phyloP scores from a whole-genome alignment of 2,888 invertebrate genomes.

The Dicyrtomina minuta region DNA sequence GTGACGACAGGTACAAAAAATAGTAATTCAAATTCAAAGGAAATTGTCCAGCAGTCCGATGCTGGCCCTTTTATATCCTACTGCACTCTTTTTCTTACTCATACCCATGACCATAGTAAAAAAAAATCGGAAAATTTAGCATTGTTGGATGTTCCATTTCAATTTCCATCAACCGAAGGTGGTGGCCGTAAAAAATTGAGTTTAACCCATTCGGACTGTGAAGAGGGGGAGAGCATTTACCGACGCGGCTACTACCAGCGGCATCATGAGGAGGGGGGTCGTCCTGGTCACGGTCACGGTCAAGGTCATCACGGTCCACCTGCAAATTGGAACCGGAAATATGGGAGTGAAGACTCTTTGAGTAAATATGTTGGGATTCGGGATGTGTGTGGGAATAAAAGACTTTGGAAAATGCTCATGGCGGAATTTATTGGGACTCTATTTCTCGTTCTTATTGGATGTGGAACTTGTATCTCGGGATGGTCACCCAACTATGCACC shows the following conservation, averaged over 20 bases:
- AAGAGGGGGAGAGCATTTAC: slow-evolving; percentile 15
- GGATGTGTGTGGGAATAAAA: slow-evolving; percentile 74
- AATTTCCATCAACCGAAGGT: too few species aligned
- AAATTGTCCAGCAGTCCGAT: too few species aligned
- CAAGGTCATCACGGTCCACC: neutral
- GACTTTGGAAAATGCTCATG: slow-evolving; percentile 77
- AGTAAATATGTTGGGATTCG: slow-evolving; percentile 73
- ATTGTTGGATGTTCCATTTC: neutral
- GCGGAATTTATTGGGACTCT: slow-evolving; percentile 89
- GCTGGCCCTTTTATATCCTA: too few species aligned
- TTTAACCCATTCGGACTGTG: slow-evolving; percentile 1
- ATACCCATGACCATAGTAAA: too few species aligned
- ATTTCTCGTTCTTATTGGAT: slow-evolving; percentile 80
- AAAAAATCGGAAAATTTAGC: too few species aligned
- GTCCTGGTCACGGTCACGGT: neutral
- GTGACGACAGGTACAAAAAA: neutral
- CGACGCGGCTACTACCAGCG: slow-evolving; percentile 1
- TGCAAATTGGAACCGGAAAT: slow-evolving; percentile 18
- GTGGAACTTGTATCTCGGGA: slow-evolving; percentile 70
- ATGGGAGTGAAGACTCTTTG: slow-evolving; percentile 55
- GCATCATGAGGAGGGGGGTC: neutral
- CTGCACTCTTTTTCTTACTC: too few species aligned
- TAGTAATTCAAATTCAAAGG: too few species aligned
- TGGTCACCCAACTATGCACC: slow-evolving; percentile 58
- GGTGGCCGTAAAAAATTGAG: neutral